phyloP scores from a whole-genome alignment of 2,888 invertebrate genomes.

The Pristionchus mayeri region DNA sequence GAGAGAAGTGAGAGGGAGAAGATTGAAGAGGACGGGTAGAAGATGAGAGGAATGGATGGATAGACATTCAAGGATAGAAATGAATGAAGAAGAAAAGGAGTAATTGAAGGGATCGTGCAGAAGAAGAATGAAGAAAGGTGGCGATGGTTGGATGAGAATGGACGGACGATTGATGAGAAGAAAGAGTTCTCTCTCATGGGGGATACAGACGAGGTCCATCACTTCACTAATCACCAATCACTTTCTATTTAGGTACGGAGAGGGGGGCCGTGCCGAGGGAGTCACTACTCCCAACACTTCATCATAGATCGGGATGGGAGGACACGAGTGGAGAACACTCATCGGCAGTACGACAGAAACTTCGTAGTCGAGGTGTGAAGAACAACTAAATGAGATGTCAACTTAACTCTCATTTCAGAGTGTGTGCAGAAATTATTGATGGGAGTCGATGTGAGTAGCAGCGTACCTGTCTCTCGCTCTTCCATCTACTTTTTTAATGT shows the following conservation, averaged over 20 bases:
- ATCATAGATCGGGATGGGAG: conserved; percentile 40
- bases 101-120: conserved; percentile 42
- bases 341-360: conserved; percentile 43
- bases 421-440: conserved; percentile 35
- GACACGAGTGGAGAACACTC: conserved; percentile 20
- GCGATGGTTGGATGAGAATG: conserved; percentile 45
- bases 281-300: conserved; percentile 36
- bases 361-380: conserved; percentile 35
- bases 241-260: not conserved
- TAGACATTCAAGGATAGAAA: too few species aligned
- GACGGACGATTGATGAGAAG: conserved; percentile 36
- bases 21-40: conserved; percentile 1
- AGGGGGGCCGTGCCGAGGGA: not conserved
- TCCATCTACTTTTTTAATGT: not conserved
- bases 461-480: not conserved
- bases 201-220: conserved; percentile 46
- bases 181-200: conserved; percentile 45
- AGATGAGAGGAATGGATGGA: not conserved
- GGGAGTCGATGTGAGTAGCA: not conserved
- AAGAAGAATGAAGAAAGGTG: conserved; percentile 49
- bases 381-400: not conserved
- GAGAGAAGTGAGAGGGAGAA: not conserved
- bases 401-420: conserved; percentile 30
- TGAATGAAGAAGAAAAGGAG: not conserved
- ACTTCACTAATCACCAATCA: not conserved